Evolutionary conservation across 1,140 invertebrate genomes (phyloP).

Genomic region (Ceratina calcarata): DNA sequence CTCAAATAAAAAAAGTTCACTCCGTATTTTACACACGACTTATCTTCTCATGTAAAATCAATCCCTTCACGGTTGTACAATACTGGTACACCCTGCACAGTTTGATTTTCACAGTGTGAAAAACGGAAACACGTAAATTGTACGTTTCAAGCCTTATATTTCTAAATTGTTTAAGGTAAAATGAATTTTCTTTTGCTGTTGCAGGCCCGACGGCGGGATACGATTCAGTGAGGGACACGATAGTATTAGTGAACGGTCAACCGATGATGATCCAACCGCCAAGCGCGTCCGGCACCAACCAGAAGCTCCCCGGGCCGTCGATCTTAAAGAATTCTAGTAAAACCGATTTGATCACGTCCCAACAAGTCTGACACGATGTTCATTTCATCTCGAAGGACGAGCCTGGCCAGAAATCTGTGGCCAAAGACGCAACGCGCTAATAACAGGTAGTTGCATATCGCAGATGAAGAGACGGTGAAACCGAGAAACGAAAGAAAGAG

Average conservation of each 20-base stretch:
- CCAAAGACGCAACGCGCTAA: slow-evolving; percentile 9
- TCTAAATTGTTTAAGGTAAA: neutral
- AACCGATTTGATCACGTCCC: slow-evolving; percentile 76
- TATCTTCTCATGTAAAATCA: too few relatives aligned
- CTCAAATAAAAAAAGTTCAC: too few relatives aligned
- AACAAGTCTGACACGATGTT: slow-evolving; percentile 75
- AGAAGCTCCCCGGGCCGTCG: slow-evolving; percentile 80
- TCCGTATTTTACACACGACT: too few relatives aligned
- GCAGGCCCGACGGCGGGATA: slow-evolving; percentile 70
- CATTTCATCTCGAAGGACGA: slow-evolving; percentile 49
- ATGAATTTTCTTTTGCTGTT: neutral
- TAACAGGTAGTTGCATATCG: slow-evolving; percentile 21
- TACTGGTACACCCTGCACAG: too few relatives aligned
- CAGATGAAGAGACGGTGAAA: neutral
- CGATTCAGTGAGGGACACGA: slow-evolving; percentile 81
- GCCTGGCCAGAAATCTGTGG: slow-evolving; percentile 6
- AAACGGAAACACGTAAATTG: too few relatives aligned
- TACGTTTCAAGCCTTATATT: too few relatives aligned
- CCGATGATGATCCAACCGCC: slow-evolving; percentile 79
- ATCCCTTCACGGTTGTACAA: too few relatives aligned
- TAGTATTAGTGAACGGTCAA: slow-evolving; percentile 83
- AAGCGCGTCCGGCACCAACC: slow-evolving; percentile 51
- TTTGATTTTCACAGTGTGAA: too few relatives aligned
- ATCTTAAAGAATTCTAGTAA: slow-evolving; percentile 81
- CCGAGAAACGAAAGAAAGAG: too few relatives aligned